Base-by-base conservation (phyloP, 1,140 invertebrate species). In the Macrosteles quadrilineatus region DNA sequence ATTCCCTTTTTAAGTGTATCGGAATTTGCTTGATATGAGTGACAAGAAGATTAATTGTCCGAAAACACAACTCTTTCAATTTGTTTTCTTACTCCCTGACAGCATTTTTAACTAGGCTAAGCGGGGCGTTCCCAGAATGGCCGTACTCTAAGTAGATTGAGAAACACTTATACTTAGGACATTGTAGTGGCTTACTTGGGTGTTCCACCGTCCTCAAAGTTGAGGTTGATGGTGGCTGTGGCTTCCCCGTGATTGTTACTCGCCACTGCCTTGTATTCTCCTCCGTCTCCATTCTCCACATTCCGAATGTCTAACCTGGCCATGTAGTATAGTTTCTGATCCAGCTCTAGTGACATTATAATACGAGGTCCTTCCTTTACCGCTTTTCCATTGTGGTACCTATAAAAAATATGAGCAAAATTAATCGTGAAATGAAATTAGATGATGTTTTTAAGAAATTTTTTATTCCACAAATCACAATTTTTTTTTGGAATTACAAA, bases 151-250 rank as follows among this genome's bases (percentile, higher is more conserved):
- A n/a, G n/a, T n/a, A n/a, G n/a, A n/a, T n/a, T n/a, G n/a, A n/a
- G n/a, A n/a, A n/a, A n/a, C n/a, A n/a, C n/a, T n/a, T n/a, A n/a
- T n/a, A n/a, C n/a, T n/a, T n/a, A n/a, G n/a, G n/a, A n/a, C n/a
- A n/a, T n/a, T n/a, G n/a, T n/a, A n/a, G n/a, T n/a, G n/a, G 36
- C 89, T 87, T 90, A 93, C 92, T 94, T 94, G 73, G 89, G 88
- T 85, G 91, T 94, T 14, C 72, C 73, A 1, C 74, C 76, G 75
- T 90, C 88, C 77, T 91, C 92, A 82, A 97, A 96, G 84, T 97
- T 98, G 19, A 99, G 85, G 84, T 97, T 98, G 78, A 98, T 97
- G 72, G 94, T 96, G 50, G 97, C 94, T 45, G 91, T 88, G 64
- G 94, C 94, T 82, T 95, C 92, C 71, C 97, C 97, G 75, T 92